A percentile compares a stretch with the other conserved stretches of the same genome.
Conservation (phyloP, 2,797 vertebrate genomes). For the Acipenser ruthenus region DNA sequence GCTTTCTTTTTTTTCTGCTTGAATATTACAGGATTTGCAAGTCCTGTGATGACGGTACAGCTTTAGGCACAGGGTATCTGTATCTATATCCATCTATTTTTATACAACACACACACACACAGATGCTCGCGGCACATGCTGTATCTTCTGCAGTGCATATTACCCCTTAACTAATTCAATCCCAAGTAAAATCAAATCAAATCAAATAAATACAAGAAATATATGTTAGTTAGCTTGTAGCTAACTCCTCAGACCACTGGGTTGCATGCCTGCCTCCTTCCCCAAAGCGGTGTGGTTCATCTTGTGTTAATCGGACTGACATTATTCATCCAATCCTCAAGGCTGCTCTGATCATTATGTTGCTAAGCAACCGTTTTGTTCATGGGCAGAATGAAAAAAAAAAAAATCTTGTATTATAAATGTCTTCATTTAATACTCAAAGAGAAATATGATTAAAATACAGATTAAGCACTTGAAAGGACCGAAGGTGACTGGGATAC, state of each 20-base stretch:
- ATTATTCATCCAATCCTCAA: constrained; percentile 45
- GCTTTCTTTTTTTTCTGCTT: too few relatives aligned
- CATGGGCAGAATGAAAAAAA: constrained; percentile 42
- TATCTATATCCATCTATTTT: too few relatives aligned
- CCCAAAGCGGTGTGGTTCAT: constrained; percentile 7
- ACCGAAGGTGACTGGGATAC: background rate
- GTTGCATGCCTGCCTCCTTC: constrained; percentile 1
- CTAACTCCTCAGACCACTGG: constrained; percentile 11
- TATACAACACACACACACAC: constrained; percentile 20
- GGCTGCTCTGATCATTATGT: constrained; percentile 47
- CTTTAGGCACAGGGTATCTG: too few relatives aligned
- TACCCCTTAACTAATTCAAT: background rate
- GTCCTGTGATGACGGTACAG: too few relatives aligned
- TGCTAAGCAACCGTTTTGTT: constrained; percentile 60
- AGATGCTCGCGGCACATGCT: constrained; percentile 8
- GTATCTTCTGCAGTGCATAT: too few relatives aligned
- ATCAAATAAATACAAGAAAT: background rate
- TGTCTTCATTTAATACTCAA: constrained; percentile 21
- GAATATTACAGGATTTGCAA: too few relatives aligned
- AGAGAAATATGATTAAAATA: constrained; percentile 16
- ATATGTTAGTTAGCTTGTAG: background rate
- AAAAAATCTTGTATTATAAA: constrained; percentile 19
- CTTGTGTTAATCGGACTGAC: constrained; percentile 37
- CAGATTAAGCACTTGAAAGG: constrained; percentile 14
- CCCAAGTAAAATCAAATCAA: background rate